phyloP scores from a whole-genome alignment of 2,113 vertebrate species.

The Archocentrus centrarchus region DNA sequence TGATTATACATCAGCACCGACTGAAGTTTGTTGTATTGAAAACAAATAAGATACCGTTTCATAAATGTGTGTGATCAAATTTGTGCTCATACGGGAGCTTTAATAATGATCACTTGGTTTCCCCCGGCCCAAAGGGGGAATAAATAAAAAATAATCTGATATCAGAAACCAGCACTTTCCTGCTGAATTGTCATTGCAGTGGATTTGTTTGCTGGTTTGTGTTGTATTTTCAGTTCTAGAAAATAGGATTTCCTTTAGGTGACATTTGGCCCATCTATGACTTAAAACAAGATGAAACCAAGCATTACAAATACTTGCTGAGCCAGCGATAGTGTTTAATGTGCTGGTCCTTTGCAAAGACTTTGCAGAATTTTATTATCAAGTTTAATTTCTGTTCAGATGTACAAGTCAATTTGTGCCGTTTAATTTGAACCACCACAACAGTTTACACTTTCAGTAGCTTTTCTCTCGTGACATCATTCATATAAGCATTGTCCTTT shows the following conservation, averaged over 20 bases:
- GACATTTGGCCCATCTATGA: not conserved
- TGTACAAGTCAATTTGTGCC: not conserved
- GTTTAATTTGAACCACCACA: not conserved
- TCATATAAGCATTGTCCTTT: not conserved
- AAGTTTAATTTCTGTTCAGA: not conserved
- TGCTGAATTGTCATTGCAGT: not conserved
- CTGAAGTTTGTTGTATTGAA: not conserved
- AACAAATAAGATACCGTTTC: not conserved
- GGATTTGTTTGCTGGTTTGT: not conserved
- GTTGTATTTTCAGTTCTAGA: not conserved
- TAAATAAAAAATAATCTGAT: not conserved
- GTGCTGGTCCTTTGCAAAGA: not conserved
- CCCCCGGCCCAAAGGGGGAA: not conserved
- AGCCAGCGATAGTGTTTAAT: not conserved
- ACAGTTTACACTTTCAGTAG: not conserved
- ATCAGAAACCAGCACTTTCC: not conserved
- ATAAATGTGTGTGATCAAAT: not conserved
- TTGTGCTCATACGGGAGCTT: not conserved
- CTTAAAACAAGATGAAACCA: not conserved
- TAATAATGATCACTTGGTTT: not conserved
- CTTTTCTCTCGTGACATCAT: not conserved
- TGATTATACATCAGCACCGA: not conserved
- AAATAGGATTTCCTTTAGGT: not conserved
- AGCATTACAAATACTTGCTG: not conserved
- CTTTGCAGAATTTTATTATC: constrained; percentile 35